Conservation (phyloP, 2,113 vertebrate genomes). For the Phycodurus eques region DNA sequence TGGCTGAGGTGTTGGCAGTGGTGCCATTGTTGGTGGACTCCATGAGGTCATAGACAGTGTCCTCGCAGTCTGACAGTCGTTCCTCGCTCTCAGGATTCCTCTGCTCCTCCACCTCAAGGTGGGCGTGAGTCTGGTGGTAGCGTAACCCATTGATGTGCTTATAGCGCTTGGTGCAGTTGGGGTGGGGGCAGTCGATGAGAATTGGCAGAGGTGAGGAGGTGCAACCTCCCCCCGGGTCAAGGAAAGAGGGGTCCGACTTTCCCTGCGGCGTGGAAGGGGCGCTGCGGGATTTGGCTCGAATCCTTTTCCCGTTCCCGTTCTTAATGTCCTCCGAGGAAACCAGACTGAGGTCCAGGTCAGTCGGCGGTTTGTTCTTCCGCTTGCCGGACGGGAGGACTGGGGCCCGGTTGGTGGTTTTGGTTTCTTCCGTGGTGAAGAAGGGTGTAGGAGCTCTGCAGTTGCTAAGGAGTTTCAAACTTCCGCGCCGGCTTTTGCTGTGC, state of each 20-base stretch:
- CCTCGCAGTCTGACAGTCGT: conserved; percentile 93
- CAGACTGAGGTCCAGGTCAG: conserved; percentile 89
- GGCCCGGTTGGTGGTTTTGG: conserved; percentile 77
- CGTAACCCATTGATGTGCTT: conserved; percentile 98
- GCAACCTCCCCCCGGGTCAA: conserved; percentile 86
- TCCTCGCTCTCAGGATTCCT: conserved; percentile 92
- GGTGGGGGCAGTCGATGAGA: conserved; percentile 96
- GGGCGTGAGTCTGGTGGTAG: conserved; percentile 97
- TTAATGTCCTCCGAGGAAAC: conserved; percentile 84
- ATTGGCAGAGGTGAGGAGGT: conserved; percentile 81
- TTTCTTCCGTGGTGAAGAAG: conserved; percentile 88
- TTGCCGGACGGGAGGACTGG: conserved; percentile 81
- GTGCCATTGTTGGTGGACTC: conserved; percentile 75
- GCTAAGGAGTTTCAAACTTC: conserved; percentile 86
- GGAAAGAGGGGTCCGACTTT: conserved; percentile 85
- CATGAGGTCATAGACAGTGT: conserved; percentile 82
- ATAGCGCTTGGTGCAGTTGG: conserved; percentile 99
- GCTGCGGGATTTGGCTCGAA: conserved; percentile 92
- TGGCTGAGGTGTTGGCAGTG: conserved; percentile 62
- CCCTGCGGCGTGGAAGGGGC: conserved; percentile 94
- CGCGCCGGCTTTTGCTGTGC: conserved; percentile 87
- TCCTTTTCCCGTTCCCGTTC: conserved; percentile 87
- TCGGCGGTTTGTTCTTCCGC: conserved; percentile 88
- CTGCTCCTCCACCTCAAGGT: conserved; percentile 84
- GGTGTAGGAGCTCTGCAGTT: conserved; percentile 83